Evolutionary conservation across 2,113 vertebrate genomes (phyloP).

Genomic region (Archocentrus centrarchus): DNA sequence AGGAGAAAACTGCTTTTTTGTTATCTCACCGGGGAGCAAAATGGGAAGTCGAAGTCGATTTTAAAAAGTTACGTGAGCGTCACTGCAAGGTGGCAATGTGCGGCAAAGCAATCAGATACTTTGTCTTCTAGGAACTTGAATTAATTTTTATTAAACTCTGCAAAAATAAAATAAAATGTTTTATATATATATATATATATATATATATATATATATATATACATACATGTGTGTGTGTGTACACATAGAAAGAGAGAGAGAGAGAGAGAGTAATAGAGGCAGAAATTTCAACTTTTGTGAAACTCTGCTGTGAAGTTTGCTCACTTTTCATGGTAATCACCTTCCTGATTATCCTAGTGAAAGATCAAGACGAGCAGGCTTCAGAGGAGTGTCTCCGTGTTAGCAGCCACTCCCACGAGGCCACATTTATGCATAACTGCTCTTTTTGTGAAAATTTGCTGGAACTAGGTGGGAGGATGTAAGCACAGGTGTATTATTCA

Average conservation of each 20-base stretch:
- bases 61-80: conserved; percentile 60
- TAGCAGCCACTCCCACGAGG: conserved; percentile 43
- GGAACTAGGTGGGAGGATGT: conserved; percentile 48
- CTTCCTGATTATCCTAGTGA: conserved; percentile 59
- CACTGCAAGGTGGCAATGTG: conserved; percentile 58
- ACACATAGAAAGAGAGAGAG: too few relatives aligned
- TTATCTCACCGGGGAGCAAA: conserved; percentile 62
- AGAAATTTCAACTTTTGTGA: conserved; percentile 32
- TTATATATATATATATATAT: accelerated
- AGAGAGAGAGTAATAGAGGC: background rate
- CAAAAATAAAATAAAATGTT: background rate
- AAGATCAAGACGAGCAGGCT: conserved; percentile 66
- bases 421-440: conserved; percentile 48
- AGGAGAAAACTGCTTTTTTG: conserved; percentile 49
- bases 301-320: conserved; percentile 41
- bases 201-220: background rate
- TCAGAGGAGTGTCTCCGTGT: conserved; percentile 43
- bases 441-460: conserved; percentile 55
- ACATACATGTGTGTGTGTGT: too few relatives aligned
- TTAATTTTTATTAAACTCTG: conserved; percentile 46
- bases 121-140: conserved; percentile 49
- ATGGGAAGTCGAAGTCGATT: conserved; percentile 45
- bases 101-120: conserved; percentile 42
- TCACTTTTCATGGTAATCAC: conserved; percentile 56
- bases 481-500: conserved; percentile 54